phyloP scores from a whole-genome alignment of 2,113 vertebrate species.

The Fulica atra region DNA sequence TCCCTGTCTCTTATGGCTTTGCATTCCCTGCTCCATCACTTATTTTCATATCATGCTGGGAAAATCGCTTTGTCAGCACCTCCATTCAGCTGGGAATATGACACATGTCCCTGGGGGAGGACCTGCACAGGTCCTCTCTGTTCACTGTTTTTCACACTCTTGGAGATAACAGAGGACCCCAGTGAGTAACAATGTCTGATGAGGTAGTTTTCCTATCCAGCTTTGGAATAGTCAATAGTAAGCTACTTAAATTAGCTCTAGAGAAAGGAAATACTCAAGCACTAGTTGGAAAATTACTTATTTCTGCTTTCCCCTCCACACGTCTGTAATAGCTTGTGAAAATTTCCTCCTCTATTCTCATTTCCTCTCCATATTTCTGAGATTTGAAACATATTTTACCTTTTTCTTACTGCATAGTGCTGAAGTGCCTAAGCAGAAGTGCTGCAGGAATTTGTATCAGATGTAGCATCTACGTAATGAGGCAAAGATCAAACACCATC shows the following conservation, averaged over 20 bases:
- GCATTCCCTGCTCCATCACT: neutral
- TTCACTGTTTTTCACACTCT: neutral
- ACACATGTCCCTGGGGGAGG: neutral
- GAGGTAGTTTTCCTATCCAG: neutral
- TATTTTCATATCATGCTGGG: neutral
- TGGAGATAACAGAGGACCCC: neutral
- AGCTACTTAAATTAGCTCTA: neutral
- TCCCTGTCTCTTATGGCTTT: neutral
- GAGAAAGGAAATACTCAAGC: neutral
- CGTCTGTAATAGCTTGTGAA: rapidly evolving
- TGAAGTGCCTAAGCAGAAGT: neutral
- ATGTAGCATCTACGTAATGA: neutral
- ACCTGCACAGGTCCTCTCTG: neutral
- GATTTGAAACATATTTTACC: neutral
- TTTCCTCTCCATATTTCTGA: neutral
- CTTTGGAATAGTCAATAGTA: neutral
- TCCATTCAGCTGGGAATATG: neutral
- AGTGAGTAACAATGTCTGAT: neutral
- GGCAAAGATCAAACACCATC: neutral
- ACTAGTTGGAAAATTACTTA: neutral
- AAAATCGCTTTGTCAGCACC: neutral
- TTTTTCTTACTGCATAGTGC: neutral
- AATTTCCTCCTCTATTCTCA: neutral
- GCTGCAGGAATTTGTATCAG: neutral
- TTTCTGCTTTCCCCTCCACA: neutral